Evolutionary conservation across 1,140 invertebrate species (phyloP).

Genomic region (Chymomyza costata): DNA sequence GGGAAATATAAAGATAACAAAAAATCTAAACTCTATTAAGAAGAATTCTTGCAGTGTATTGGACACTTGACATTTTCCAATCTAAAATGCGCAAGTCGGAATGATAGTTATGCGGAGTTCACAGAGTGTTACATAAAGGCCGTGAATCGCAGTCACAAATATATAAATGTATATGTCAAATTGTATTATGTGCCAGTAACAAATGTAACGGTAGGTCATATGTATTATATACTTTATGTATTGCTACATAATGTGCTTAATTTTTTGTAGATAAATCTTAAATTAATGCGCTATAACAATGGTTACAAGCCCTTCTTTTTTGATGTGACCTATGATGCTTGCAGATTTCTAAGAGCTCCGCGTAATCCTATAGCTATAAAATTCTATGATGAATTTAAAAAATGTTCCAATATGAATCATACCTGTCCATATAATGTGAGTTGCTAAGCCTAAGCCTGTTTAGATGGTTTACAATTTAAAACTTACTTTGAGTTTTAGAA

Average conservation of each 20-base stretch:
- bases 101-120: neutral
- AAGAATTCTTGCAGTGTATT: slow-evolving; percentile 2
- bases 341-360: slow-evolving; percentile 20
- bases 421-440: slow-evolving; percentile 42
- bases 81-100: slow-evolving; percentile 23
- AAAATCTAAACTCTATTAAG: neutral
- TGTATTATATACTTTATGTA: too few species aligned
- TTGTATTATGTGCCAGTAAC: slow-evolving; percentile 3
- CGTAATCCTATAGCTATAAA: slow-evolving; percentile 10
- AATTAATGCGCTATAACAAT: slow-evolving; percentile 26
- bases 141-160: slow-evolving; percentile 40
- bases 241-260: slow-evolving; percentile 10
- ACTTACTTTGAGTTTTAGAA: slow-evolving; percentile 20
- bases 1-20: too few species aligned
- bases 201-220: slow-evolving; percentile 33
- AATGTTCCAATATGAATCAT: slow-evolving; percentile 39
- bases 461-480: too few species aligned
- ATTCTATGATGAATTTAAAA: slow-evolving; percentile 5
- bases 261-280: slow-evolving; percentile 16
- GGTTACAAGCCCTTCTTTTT: slow-evolving; percentile 40
- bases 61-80: slow-evolving; percentile 40
- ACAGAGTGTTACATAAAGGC: slow-evolving; percentile 30
- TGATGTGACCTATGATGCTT: slow-evolving; percentile 24
- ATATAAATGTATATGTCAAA: slow-evolving; percentile 13
- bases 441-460: neutral